Conservation (phyloP, 2,797 vertebrate genomes). For the Danio choprae region DNA sequence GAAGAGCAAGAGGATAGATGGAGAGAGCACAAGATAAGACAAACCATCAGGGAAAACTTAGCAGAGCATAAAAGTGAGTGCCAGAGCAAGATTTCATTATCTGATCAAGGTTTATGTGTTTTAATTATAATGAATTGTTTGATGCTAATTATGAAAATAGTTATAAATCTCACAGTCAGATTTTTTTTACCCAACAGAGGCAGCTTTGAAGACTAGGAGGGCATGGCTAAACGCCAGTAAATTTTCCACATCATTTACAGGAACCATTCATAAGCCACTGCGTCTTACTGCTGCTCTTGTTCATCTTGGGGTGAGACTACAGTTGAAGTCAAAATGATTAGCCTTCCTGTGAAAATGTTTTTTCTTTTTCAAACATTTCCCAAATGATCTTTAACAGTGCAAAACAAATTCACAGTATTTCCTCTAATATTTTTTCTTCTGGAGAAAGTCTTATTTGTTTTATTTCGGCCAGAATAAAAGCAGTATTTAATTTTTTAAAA, state of each 20-base stretch:
- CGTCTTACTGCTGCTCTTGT: constrained; percentile 51
- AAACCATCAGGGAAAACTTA: constrained; percentile 75
- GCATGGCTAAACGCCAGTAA: constrained; percentile 75
- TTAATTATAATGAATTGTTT: not conserved
- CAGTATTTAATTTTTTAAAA: too few relatives aligned
- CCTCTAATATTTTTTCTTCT: too few relatives aligned
- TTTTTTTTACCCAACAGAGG: constrained; percentile 68
- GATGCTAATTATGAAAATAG: not conserved
- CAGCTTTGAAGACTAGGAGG: constrained; percentile 73
- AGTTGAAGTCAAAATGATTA: too few relatives aligned
- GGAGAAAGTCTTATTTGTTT: too few relatives aligned
- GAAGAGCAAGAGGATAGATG: constrained; percentile 78
- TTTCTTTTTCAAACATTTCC: too few relatives aligned
- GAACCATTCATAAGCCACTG: constrained; percentile 50
- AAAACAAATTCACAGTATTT: too few relatives aligned
- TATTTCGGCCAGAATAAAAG: too few relatives aligned
- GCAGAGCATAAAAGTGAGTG: constrained; percentile 80
- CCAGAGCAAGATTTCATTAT: not conserved
- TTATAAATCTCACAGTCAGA: not conserved
- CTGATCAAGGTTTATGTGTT: not conserved
- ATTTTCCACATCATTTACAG: constrained; percentile 47
- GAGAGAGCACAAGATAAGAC: constrained; percentile 74
- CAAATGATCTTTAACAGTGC: too few relatives aligned
- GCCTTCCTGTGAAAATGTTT: too few relatives aligned
- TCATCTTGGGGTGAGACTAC: constrained; percentile 52